These are phyloP conservation scores for Trichechus manatus DNA, from an alignment of 2,113 vertebrate genomes.

Conservation along the genomic window DNA sequence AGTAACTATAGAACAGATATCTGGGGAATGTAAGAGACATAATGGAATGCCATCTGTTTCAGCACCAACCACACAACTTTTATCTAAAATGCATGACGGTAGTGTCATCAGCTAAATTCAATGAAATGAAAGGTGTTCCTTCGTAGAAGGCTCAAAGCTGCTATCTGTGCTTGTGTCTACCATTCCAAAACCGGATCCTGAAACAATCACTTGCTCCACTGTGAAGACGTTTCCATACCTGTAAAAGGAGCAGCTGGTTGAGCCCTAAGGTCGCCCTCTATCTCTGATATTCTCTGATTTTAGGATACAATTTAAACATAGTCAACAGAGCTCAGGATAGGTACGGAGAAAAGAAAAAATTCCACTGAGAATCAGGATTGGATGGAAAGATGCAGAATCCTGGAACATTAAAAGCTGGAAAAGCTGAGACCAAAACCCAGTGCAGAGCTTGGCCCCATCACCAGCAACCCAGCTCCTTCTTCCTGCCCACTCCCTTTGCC, in stretches of 20 bases:
- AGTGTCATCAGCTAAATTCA: background rate
- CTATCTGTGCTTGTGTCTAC: background rate
- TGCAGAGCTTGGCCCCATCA: too few species aligned
- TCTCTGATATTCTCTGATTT: background rate
- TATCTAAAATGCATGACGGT: background rate
- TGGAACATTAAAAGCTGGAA: fast-evolving
- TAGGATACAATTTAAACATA: background rate
- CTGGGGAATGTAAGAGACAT: background rate
- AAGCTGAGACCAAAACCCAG: background rate
- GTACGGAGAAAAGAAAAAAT: background rate
- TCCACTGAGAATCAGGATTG: background rate
- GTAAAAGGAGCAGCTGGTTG: background rate
- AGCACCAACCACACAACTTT: background rate
- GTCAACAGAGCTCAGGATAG: background rate
- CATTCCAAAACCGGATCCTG: background rate
- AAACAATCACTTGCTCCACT: background rate
- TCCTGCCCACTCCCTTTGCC: background rate
- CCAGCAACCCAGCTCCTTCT: background rate
- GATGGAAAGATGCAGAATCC: background rate
- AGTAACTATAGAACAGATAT: background rate
- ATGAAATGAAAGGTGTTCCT: background rate
- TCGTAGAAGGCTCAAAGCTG: background rate
- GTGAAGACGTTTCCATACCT: background rate
- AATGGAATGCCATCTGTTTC: background rate
- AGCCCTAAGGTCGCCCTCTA: background rate